Base-by-base conservation (phyloP, 2,888 invertebrate genomes). In the Malacosoma neustria region DNA sequence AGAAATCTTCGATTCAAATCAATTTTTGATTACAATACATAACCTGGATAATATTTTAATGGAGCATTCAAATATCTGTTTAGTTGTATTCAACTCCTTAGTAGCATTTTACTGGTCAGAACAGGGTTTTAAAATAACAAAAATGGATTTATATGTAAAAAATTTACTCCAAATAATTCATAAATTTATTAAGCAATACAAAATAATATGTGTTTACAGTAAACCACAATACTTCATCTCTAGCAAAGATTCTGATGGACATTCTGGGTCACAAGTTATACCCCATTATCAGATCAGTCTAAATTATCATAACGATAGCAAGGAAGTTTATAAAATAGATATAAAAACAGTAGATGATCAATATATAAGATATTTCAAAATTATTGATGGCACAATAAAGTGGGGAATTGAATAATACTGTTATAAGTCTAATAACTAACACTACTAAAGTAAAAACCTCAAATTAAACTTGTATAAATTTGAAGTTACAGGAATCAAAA, bases 61-160 rank as follows among this genome's bases (percentile, higher is more conserved):
- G 12, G 56, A 70, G 45, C 46, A 84, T 51, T 48, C 61, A 15
- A 72, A 76, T 48, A 69, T 84, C 46, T 68, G 79, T 39, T 42
- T 87, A 7, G 36, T 87, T 30, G 50, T 86, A 37, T 59, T 87
- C 51, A 73, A 87, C 46, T 80, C 77, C 31, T 43, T 87, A 29
- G 72, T 80, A 45, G 80, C 87, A 46, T 87, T 82, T 59, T 88
- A 87, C 56, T 88, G 87, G 87, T 77, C 79, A 33, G 87, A 87
- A 57, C 81, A 76, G 63, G 62, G 54, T 45, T 68, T 57, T 41
- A 84, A 76, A 70, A 68, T 80, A 51, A 66, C 54, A 33, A 84
- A 72, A 56, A 87, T 88, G 72, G 85, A 88, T 65, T 48, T 54
- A 1, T 89, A 89, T 53, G 36, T 87, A 4, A 87, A 75, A 57